Evolutionary conservation across 2,113 vertebrate species (phyloP).

Genomic region (Tautogolabrus adspersus): DNA sequence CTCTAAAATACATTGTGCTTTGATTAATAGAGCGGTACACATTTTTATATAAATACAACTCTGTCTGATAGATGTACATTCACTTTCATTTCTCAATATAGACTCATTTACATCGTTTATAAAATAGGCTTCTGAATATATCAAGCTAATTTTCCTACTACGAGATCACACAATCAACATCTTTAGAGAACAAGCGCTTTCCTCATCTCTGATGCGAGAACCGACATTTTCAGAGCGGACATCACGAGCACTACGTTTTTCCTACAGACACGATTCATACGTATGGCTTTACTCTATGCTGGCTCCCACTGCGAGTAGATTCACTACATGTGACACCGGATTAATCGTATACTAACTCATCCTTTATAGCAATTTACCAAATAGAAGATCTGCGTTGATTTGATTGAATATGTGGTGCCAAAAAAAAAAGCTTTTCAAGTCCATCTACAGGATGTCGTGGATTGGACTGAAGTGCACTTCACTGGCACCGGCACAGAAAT

Average conservation of each 20-base stretch:
- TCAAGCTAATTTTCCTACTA: constrained; percentile 67
- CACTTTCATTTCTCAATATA: constrained; percentile 76
- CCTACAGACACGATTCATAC: constrained; percentile 50
- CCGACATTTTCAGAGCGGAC: constrained; percentile 49
- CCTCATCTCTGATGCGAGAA: constrained; percentile 31
- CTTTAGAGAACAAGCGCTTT: constrained; percentile 53
- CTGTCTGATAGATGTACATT: constrained; percentile 79
- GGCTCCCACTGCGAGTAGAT: constrained; percentile 50
- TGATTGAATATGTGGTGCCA: constrained; percentile 26
- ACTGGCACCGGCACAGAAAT: constrained; percentile 68
- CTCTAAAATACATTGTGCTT: constrained; percentile 81
- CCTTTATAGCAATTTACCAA: constrained; percentile 62
- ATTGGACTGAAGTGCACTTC: constrained; percentile 82
- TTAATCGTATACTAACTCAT: constrained; percentile 3
- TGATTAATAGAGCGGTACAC: constrained; percentile 73
- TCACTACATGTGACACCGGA: constrained; percentile 22
- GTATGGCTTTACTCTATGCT: constrained; percentile 78
- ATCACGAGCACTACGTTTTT: constrained; percentile 44
- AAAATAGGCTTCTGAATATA: constrained; percentile 76
- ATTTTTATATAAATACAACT: constrained; percentile 78
- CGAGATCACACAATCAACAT: constrained; percentile 59
- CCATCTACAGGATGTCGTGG: constrained; percentile 46
- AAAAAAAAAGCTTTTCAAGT: constrained; percentile 39
- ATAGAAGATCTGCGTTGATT: not conserved
- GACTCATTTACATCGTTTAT: constrained; percentile 77